Conservation (phyloP, 2,113 vertebrate genomes). For the Lamprotornis superbus region DNA sequence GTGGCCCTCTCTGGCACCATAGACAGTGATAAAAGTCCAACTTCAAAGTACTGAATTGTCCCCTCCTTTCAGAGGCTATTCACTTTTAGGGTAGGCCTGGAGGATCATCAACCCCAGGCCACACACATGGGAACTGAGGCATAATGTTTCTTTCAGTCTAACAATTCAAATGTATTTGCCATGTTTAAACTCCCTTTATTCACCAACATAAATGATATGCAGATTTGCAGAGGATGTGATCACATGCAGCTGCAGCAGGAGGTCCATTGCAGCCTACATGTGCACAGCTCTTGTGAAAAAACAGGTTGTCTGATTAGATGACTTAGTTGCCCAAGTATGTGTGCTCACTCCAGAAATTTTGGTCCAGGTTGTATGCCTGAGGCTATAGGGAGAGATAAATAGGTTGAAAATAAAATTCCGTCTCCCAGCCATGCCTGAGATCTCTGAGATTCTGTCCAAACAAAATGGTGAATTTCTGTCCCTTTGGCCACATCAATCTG, state of each 20-base stretch:
- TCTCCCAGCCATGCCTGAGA: not conserved
- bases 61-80: not conserved
- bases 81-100: not conserved
- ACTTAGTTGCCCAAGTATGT: not conserved
- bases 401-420: not conserved
- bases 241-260: not conserved
- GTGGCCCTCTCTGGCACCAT: not conserved
- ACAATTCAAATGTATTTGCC: not conserved
- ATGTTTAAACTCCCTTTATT: not conserved
- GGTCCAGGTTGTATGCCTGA: not conserved
- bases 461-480: not conserved
- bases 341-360: not conserved
- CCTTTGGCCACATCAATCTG: not conserved
- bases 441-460: not conserved
- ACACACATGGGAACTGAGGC: not conserved
- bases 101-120: not conserved
- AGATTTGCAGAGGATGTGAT: not conserved
- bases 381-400: not conserved
- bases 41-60: not conserved
- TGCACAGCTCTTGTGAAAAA: not conserved
- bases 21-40: not conserved
- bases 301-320: not conserved
- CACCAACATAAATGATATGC: not conserved
- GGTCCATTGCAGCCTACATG: fast-evolving
- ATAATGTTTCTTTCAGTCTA: not conserved